These are phyloP conservation scores for Ascidia mentula DNA, from an alignment of 23 tunicate genomes.

Conservation along the genomic window DNA sequence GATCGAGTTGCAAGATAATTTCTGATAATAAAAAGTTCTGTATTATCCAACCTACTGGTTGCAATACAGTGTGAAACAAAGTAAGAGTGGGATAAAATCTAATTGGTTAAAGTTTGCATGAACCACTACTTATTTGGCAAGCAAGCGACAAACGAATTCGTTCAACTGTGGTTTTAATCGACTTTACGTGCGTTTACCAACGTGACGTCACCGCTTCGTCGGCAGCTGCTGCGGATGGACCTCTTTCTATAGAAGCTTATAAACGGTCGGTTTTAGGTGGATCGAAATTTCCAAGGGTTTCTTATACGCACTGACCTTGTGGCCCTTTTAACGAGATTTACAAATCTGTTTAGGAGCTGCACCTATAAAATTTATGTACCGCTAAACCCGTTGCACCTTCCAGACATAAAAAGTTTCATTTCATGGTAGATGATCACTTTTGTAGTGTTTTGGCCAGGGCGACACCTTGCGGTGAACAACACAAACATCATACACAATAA, in stretches of 20 bases:
- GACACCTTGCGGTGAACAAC: background rate
- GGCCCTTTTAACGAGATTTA: background rate
- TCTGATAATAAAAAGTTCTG: too few relatives aligned
- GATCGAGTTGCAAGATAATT: too few relatives aligned
- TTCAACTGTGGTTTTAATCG: conserved; percentile 53
- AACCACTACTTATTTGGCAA: conserved; percentile 62
- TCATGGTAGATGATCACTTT: background rate
- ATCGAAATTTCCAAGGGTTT: background rate
- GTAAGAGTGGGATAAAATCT: too few relatives aligned
- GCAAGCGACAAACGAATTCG: conserved; percentile 38
- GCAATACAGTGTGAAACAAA: too few relatives aligned
- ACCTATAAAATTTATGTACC: too few relatives aligned
- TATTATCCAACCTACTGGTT: too few relatives aligned
- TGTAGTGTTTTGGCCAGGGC: too few relatives aligned
- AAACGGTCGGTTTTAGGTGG: conserved; percentile 21
- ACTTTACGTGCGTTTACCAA: conserved; percentile 66
- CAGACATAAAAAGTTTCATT: background rate
- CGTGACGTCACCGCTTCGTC: conserved; percentile 36
- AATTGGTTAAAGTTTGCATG: too few relatives aligned
- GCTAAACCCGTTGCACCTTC: too few relatives aligned
- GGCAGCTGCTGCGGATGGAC: conserved; percentile 15
- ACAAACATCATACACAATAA: background rate
- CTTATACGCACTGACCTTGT: background rate
- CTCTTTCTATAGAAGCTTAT: conserved; percentile 34
- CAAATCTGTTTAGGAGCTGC: too few relatives aligned